Percentiles rank a stretch among this genome's conserved stretches.
These are phyloP conservation scores for Esox masquinongy DNA, from an alignment of 2,797 vertebrate species.

Conservation along the genomic window DNA sequence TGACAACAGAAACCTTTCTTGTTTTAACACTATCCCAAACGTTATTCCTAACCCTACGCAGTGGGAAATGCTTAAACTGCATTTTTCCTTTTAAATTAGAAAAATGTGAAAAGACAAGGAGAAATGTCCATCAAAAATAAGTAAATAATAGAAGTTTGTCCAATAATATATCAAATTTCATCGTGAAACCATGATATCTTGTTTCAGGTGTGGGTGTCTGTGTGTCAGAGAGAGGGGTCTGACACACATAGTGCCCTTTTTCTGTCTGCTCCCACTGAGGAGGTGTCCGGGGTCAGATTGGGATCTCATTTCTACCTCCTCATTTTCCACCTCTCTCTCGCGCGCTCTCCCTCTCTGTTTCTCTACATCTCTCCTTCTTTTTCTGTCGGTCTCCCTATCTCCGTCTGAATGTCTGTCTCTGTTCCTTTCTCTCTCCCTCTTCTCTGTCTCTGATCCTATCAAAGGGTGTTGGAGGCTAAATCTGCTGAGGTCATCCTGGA, in stretches of 20 bases:
- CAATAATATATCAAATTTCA: too few species aligned
- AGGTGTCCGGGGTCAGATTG: neutral
- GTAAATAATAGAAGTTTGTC: too few species aligned
- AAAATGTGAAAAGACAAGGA: too few species aligned
- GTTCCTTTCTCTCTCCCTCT: neutral
- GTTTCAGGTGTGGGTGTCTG: neutral
- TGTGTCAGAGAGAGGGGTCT: neutral
- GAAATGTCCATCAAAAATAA: too few species aligned
- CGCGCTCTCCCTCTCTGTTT: too few species aligned
- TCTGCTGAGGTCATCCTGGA: conserved; percentile 19
- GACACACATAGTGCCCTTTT: neutral
- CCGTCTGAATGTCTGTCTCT: neutral
- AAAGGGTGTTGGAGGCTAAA: neutral
- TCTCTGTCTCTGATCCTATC: conserved; percentile 21
- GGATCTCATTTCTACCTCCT: neutral
- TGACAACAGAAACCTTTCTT: too few species aligned
- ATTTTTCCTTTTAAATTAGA: too few species aligned
- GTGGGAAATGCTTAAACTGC: too few species aligned
- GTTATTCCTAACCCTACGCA: too few species aligned
- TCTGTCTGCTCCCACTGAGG: neutral
- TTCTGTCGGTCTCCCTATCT: neutral
- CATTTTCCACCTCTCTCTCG: neutral
- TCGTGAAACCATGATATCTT: too few species aligned
- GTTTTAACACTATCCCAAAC: too few species aligned
- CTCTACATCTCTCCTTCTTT: neutral